These are phyloP conservation scores for Sarcophaga peregrina DNA, from an alignment of 1,140 invertebrate species.

Conservation along the genomic window DNA sequence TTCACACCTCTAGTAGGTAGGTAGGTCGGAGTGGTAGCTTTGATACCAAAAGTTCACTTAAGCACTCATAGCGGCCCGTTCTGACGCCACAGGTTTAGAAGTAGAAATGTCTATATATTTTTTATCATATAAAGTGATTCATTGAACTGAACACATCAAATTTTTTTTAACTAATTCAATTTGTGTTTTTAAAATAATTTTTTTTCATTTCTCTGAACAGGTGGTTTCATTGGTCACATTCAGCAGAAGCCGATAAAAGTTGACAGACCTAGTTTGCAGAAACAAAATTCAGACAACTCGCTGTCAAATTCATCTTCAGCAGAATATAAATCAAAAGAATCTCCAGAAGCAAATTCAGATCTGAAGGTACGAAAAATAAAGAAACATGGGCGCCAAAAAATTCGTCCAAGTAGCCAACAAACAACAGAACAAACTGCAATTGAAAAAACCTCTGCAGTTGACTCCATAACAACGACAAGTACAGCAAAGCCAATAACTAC, in stretches of 20 bases:
- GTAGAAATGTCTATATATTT: no score
- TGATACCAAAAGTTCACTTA: no score
- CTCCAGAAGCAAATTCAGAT: slow-evolving; percentile 27
- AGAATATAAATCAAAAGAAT: slow-evolving; percentile 20
- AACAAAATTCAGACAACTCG: neutral
- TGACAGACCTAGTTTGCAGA: neutral
- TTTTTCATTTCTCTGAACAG: neutral
- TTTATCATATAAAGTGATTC: no score
- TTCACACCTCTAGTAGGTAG: no score
- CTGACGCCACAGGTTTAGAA: no score
- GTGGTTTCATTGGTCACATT: slow-evolving; percentile 29
- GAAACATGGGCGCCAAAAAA: slow-evolving; percentile 37
- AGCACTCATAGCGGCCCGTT: no score
- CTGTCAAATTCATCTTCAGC: neutral
- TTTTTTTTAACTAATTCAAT: neutral
- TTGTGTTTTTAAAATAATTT: neutral
- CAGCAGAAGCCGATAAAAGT: slow-evolving; percentile 7
- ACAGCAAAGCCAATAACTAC: neutral
- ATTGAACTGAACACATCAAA: no score
- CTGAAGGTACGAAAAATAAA: slow-evolving; percentile 20
- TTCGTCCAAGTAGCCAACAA: slow-evolving; percentile 20
- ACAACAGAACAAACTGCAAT: neutral
- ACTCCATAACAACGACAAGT: neutral
- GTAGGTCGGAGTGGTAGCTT: no score
- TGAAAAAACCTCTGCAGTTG: neutral